phyloP scores from a whole-genome alignment of 1,140 invertebrate genomes.

The Reticulitermes speratus region DNA sequence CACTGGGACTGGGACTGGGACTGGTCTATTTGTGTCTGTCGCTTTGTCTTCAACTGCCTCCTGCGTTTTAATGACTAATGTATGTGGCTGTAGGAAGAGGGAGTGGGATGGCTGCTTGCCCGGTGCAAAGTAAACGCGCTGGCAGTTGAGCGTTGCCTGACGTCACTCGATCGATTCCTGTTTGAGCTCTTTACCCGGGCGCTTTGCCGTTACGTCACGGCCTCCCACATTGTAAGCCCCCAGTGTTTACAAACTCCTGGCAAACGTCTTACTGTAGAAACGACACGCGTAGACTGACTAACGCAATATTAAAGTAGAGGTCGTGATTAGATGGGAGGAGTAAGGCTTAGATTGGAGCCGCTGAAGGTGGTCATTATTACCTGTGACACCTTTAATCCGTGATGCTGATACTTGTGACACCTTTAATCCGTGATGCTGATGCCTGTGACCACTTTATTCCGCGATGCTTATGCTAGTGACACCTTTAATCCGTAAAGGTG shows the following conservation, averaged over 20 bases:
- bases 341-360: too few relatives aligned
- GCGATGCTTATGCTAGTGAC: too few relatives aligned
- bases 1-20: too few relatives aligned
- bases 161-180: slow-evolving; percentile 1
- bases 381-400: too few relatives aligned
- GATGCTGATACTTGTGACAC: too few relatives aligned
- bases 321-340: too few relatives aligned
- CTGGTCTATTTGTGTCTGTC: too few relatives aligned
- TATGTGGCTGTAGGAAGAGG: background rate
- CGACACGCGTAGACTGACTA: background rate
- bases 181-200: background rate
- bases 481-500: too few relatives aligned
- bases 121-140: background rate
- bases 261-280: background rate
- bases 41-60: background rate
- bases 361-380: too few relatives aligned
- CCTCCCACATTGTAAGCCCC: background rate
- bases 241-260: background rate
- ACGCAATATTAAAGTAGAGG: too few relatives aligned
- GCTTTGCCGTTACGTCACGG: background rate
- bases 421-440: too few relatives aligned
- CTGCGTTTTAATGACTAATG: background rate
- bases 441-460: too few relatives aligned
- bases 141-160: background rate
- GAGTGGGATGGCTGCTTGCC: background rate